A percentile compares a stretch with the other conserved stretches of the same genome.
These are phyloP conservation scores for Pocillopora verrucosa DNA, from an alignment of 64 coral and sea anemone genomes.

Conservation along the genomic window DNA sequence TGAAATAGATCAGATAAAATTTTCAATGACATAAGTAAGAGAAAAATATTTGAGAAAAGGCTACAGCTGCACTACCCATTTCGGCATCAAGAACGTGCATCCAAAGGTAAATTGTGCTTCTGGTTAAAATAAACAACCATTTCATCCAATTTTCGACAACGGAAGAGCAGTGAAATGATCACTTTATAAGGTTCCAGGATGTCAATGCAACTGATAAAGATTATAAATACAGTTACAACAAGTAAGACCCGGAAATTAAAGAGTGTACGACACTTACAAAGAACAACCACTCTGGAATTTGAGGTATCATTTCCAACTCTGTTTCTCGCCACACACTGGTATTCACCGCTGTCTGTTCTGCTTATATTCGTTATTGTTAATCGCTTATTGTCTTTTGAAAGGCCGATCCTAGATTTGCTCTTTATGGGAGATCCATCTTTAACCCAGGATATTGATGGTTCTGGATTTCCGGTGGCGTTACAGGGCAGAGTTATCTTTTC, in stretches of 20 bases:
- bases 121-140: too few species aligned
- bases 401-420: neutral
- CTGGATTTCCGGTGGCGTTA: neutral
- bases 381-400: neutral
- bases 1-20: too few species aligned
- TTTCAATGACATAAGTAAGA: too few species aligned
- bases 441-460: neutral
- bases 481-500: slow-evolving; percentile 1
- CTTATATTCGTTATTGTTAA: neutral
- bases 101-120: too few species aligned
- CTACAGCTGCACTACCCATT: too few species aligned
- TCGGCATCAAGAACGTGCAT: too few species aligned
- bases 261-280: neutral
- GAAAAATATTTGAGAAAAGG: too few species aligned
- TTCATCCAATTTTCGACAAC: too few species aligned
- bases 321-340: slow-evolving; percentile 19
- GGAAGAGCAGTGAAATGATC: too few species aligned
- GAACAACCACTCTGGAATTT: neutral
- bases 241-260: neutral
- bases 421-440: neutral
- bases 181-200: too few species aligned
- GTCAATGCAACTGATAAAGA: too few species aligned
- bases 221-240: neutral
- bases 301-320: neutral
- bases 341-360: slow-evolving; percentile 4